Base-by-base conservation (phyloP, 2,113 vertebrate genomes). In the Bucco capensis region DNA sequence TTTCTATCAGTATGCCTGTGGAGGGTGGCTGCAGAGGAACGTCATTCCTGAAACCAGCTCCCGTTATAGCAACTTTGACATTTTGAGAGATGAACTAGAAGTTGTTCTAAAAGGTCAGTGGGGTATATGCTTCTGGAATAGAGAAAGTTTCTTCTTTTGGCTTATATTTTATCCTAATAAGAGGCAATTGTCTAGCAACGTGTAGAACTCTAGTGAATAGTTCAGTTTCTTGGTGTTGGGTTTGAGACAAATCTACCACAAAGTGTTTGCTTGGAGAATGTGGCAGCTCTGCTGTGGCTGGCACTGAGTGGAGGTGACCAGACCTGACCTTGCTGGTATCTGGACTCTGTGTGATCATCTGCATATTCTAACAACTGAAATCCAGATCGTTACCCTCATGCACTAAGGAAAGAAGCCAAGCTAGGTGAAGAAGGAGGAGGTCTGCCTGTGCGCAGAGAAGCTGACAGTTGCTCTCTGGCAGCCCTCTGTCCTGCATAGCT, bases 1-100 rank as follows among this genome's bases (percentile, higher is more conserved):
- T 95, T 99, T 99, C 83, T 99, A 99, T 95, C 98, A 99, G 92
- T 99, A 98, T 1, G 98, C 99, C 86, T 99, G 99, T 14, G 99
- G 99, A 86, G 99, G 99, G 35, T 99, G 99, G 99, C 91, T 99
- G 54, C 99, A 98, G 95, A 99, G 97, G 97, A 98, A 99, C 84
- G 96, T 99, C 92, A 99, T 99, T 94, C 99, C 99, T 1, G 99
- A 99, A 93, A 99, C 98, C 97, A 99, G 98, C 94, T 98, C 98
- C 50, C 97, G 98, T 95, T 98, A 99, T 80, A 98, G 98, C 96
- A 99, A 98, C 90, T 99, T 99, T 91, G 98, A 99, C 97, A 98
- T 99, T 96, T 96, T 99, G 93, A 97, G 98, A 94, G 98, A 99
- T 22, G 98, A 99, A 74, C 96, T 99, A 72, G 98, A 99, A 96